phyloP scores from a whole-genome alignment of 2,888 invertebrate species.

The Aleiodes alternator region DNA sequence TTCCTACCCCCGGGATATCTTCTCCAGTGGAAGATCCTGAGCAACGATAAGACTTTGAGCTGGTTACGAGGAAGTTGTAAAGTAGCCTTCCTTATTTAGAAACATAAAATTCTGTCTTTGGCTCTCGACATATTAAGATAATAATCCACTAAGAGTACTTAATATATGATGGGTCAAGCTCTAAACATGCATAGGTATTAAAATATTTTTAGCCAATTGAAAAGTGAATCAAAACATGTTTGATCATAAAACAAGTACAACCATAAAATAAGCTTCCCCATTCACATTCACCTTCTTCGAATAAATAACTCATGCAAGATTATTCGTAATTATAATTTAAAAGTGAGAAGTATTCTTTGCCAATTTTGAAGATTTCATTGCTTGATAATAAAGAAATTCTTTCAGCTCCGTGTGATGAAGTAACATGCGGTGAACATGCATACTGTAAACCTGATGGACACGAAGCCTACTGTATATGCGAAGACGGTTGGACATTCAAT shows the following conservation, averaged over 20 bases:
- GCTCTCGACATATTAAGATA: slow-evolving; percentile 21
- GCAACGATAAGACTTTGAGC: slow-evolving; percentile 39
- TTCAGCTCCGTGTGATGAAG: slow-evolving; percentile 91
- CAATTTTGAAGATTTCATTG: no score
- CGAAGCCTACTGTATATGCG: slow-evolving; percentile 94
- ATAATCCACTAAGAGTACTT: slow-evolving; percentile 2
- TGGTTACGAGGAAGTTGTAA: slow-evolving; percentile 43
- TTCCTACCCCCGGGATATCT: slow-evolving; percentile 30
- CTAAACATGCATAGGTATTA: slow-evolving; percentile 1
- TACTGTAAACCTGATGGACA: slow-evolving; percentile 92
- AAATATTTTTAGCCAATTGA: slow-evolving; percentile 16
- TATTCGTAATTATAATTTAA: neutral
- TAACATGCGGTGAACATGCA: slow-evolving; percentile 91
- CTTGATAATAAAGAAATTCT: no score
- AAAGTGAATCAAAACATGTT: neutral
- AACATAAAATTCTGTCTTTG: neutral
- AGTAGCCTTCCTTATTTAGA: slow-evolving; percentile 13
- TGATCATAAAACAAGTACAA: slow-evolving; percentile 37
- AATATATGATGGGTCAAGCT: slow-evolving; percentile 20
- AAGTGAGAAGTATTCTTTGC: no score
- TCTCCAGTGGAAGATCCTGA: slow-evolving; percentile 40
- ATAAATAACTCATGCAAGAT: neutral
- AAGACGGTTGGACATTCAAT: slow-evolving; percentile 95
- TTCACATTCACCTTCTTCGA: neutral
- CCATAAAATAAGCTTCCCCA: slow-evolving; percentile 21